phyloP scores from a whole-genome alignment of 2,888 invertebrate genomes.

The Parnassius orleans region DNA sequence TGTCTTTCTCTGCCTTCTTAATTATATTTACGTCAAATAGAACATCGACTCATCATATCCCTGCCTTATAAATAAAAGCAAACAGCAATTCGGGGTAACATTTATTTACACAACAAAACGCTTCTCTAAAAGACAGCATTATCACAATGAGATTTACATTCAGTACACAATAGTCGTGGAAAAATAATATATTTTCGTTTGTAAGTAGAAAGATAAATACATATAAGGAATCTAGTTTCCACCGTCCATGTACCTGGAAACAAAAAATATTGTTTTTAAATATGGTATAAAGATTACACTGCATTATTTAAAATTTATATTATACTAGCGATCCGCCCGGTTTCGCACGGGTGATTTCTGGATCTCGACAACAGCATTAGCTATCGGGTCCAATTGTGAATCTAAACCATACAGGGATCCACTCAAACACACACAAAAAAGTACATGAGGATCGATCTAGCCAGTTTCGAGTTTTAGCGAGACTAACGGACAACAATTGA shows the following conservation, averaged over 20 bases:
- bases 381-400: too few species aligned
- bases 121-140: slow-evolving; percentile 39
- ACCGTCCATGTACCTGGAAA: slow-evolving; percentile 33
- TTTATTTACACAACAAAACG: slow-evolving; percentile 55
- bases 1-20: not conserved
- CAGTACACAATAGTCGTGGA: slow-evolving; percentile 28
- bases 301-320: too few species aligned
- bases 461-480: too few species aligned
- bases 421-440: too few species aligned
- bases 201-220: slow-evolving; percentile 13
- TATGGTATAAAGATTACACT: too few species aligned
- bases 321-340: too few species aligned
- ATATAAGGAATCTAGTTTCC: slow-evolving; percentile 27
- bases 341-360: too few species aligned
- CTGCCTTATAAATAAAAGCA: slow-evolving; percentile 34
- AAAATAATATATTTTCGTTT: slow-evolving; percentile 14
- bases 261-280: slow-evolving; percentile 4
- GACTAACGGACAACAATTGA: too few species aligned
- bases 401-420: too few species aligned
- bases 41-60: slow-evolving; percentile 26
- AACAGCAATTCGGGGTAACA: slow-evolving; percentile 41
- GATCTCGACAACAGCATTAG: too few species aligned
- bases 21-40: not conserved
- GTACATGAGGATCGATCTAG: too few species aligned
- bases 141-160: slow-evolving; percentile 58